Conservation (phyloP, 2,888 invertebrate species). For the Torymus aiolomorphi region DNA sequence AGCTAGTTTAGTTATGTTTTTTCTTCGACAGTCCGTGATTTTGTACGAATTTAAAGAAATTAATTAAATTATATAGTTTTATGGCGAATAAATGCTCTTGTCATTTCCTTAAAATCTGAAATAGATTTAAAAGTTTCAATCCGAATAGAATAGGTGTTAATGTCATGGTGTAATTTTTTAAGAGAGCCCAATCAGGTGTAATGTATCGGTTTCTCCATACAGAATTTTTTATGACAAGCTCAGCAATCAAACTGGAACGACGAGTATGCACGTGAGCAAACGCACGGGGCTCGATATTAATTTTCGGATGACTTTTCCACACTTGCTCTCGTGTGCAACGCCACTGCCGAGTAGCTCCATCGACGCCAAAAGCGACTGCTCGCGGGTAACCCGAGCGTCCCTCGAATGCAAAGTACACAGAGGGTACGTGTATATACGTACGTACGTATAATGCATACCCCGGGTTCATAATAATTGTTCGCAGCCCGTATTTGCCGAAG, state of each 20-base stretch:
- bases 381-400: constrained; percentile 11
- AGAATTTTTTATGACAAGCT: background rate
- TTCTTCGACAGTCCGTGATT: too few species aligned
- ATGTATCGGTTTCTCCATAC: background rate
- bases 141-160: too few species aligned
- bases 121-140: too few species aligned
- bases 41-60: too few species aligned
- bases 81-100: too few species aligned
- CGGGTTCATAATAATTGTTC: constrained; percentile 41
- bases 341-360: too few species aligned
- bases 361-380: background rate
- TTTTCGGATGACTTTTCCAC: constrained; percentile 38
- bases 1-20: too few species aligned
- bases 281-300: constrained; percentile 19
- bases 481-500: constrained; percentile 53
- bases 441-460: constrained; percentile 20
- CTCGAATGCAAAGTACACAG: constrained; percentile 22
- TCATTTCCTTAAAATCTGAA: too few species aligned
- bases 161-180: background rate
- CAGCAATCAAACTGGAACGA: background rate
- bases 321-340: background rate
- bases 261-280: constrained; percentile 29
- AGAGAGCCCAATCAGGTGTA: background rate
- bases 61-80: too few species aligned
- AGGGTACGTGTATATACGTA: background rate